Conservation (phyloP, 2,888 invertebrate genomes). For the Branchellion lobata region DNA sequence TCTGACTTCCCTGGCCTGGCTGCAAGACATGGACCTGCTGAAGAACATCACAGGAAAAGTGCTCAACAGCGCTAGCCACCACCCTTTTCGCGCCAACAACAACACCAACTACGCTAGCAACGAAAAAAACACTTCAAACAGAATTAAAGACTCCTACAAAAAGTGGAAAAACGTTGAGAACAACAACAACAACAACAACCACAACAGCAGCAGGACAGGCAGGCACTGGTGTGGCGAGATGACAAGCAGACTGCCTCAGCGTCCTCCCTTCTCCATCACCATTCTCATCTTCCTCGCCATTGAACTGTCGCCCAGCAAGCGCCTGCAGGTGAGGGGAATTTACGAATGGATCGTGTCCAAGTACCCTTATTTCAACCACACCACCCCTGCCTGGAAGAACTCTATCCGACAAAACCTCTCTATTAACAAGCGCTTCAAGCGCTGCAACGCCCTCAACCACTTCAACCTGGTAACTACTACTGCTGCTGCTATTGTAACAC, state of each 20-base stretch:
- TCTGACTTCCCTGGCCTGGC: slow-evolving; percentile 33
- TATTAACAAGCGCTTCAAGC: slow-evolving; percentile 34
- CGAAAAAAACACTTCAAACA: too few relatives aligned
- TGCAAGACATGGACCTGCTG: slow-evolving; percentile 32
- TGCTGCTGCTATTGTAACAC: too few relatives aligned
- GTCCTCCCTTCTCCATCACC: slow-evolving; percentile 22
- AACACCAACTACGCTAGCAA: too few relatives aligned
- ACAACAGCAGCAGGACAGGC: not conserved
- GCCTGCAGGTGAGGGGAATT: slow-evolving; percentile 25
- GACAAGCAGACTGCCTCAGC: not conserved
- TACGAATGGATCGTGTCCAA: slow-evolving; percentile 36
- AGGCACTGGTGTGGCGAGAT: not conserved
- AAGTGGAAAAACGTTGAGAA: not conserved
- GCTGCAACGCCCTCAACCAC: not conserved
- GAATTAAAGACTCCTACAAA: not conserved
- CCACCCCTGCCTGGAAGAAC: slow-evolving; percentile 30
- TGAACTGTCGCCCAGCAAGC: slow-evolving; percentile 9
- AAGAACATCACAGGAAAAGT: slow-evolving; percentile 13
- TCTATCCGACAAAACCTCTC: slow-evolving; percentile 40
- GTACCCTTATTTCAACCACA: slow-evolving; percentile 21
- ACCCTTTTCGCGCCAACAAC: too few relatives aligned
- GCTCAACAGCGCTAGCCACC: slow-evolving; percentile 6
- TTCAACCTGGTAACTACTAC: not conserved
- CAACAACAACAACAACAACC: not conserved
- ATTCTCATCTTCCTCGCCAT: slow-evolving; percentile 35